These are phyloP conservation scores for Oncopeltus fasciatus DNA, from an alignment of 1,140 invertebrate genomes.

Conservation along the genomic window DNA sequence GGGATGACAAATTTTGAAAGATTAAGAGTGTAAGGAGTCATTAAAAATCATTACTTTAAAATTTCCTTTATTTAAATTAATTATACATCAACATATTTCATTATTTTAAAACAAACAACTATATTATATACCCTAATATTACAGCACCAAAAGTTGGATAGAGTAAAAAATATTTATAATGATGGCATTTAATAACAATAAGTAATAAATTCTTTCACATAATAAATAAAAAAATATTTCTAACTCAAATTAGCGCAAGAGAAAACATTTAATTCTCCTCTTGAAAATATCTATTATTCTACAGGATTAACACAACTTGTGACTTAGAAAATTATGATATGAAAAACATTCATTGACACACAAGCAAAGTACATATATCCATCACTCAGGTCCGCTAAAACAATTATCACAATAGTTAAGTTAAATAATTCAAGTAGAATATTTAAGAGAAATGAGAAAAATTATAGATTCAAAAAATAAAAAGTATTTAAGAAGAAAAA, in stretches of 20 bases:
- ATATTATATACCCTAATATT: neutral
- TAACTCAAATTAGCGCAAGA: neutral
- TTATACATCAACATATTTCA: neutral
- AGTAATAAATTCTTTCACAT: neutral
- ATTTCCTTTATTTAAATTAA: neutral
- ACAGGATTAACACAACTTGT: neutral
- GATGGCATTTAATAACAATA: neutral
- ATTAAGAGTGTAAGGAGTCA: too few species aligned
- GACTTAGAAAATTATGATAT: slow-evolving; percentile 9
- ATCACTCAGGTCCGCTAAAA: neutral
- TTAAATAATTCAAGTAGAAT: neutral
- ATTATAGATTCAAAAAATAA: neutral
- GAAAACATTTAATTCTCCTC: neutral
- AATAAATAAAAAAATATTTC: slow-evolving; percentile 2
- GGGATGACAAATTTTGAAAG: too few species aligned
- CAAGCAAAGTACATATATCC: slow-evolving; percentile 1
- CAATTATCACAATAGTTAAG: neutral
- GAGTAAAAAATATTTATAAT: neutral
- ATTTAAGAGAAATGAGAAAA: neutral
- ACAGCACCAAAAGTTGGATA: neutral
- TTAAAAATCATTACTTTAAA: neutral
- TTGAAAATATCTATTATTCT: neutral
- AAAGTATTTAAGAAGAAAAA: neutral
- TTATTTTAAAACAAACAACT: neutral
- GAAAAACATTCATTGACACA: neutral